Base-by-base conservation (phyloP, 2,888 invertebrate species). In the Enoplolaimus lenunculus region DNA sequence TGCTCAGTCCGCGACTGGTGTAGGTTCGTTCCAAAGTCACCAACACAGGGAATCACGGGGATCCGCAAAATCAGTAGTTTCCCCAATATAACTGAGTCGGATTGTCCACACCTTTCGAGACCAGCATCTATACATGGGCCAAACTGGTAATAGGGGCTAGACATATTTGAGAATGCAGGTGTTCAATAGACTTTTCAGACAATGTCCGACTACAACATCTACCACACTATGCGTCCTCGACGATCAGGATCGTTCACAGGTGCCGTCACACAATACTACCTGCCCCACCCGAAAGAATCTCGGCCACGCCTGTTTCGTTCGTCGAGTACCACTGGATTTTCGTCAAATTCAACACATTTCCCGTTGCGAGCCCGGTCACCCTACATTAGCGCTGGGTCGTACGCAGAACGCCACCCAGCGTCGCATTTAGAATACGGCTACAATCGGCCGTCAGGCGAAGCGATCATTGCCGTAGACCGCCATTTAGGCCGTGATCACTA, bases 121-220 rank as follows among this genome's bases (percentile, higher is more conserved):
- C n/a, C n/a, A n/a, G n/a, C n/a, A n/a, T n/a, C n/a, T n/a, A n/a
- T n/a, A n/a, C n/a, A n/a, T n/a, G n/a, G n/a, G n/a, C n/a, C n/a
- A n/a, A n/a, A n/a, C n/a, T n/a, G n/a, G n/a, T n/a, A n/a, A n/a
- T n/a, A n/a, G n/a, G n/a, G n/a, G n/a, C n/a, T n/a, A n/a, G n/a
- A n/a, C n/a, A n/a, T n/a, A n/a, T n/a, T n/a, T n/a, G n/a, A n/a
- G n/a, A n/a, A n/a, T n/a, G n/a, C n/a, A n/a, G n/a, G n/a, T n/a
- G n/a, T n/a, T n/a, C n/a, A n/a, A n/a, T n/a, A n/a, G n/a, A n/a
- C n/a, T n/a, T n/a, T n/a, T 45, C 45, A 13, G 21, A 45, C 7
- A 45, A 45, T 45, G 45, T 45, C 45, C 45, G 45, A 45, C 45
- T 45, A 45, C 45, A 45, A 45, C 45, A 45, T 45, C 45, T 45